phyloP scores from a whole-genome alignment of 2,888 invertebrate species.

The Atethmia centrago region DNA sequence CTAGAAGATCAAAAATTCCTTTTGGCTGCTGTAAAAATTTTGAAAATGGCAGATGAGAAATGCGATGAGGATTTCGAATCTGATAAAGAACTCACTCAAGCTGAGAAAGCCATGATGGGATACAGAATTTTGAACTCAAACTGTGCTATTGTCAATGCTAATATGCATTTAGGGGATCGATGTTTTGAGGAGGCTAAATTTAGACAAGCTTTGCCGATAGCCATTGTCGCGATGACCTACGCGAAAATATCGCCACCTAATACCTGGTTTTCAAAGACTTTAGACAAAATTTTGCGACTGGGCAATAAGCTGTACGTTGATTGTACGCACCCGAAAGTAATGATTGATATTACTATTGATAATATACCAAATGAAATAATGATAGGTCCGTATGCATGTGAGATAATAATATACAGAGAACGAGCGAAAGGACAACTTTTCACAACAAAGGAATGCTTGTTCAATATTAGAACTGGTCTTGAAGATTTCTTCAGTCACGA shows the following conservation, averaged over 20 bases:
- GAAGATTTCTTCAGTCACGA: conserved; percentile 89
- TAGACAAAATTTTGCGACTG: conserved; percentile 91
- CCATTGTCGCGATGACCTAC: conserved; percentile 91
- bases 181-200: conserved; percentile 91
- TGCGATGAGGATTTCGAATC: conserved; percentile 87
- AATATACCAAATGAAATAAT: conserved; percentile 90
- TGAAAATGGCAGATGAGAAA: conserved; percentile 85
- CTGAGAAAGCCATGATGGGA: conserved; percentile 88
- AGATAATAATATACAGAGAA: conserved; percentile 90
- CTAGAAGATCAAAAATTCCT: conserved; percentile 88
- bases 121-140: conserved; percentile 89
- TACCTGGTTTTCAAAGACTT: conserved; percentile 90
- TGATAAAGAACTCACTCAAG: conserved; percentile 84
- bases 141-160: conserved; percentile 90
- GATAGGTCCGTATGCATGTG: conserved; percentile 90
- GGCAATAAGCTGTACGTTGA: conserved; percentile 91
- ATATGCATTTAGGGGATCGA: conserved; percentile 90
- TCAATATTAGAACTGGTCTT: conserved; percentile 86
- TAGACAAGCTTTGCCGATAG: conserved; percentile 91
- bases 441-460: conserved; percentile 88
- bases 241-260: conserved; percentile 92
- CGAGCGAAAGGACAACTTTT: conserved; percentile 86
- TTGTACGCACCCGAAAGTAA: conserved; percentile 85
- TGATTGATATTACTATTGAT: conserved; percentile 87
- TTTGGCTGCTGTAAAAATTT: conserved; percentile 85